Conservation (phyloP, 2,888 invertebrate species). For the Idaea straminata region DNA sequence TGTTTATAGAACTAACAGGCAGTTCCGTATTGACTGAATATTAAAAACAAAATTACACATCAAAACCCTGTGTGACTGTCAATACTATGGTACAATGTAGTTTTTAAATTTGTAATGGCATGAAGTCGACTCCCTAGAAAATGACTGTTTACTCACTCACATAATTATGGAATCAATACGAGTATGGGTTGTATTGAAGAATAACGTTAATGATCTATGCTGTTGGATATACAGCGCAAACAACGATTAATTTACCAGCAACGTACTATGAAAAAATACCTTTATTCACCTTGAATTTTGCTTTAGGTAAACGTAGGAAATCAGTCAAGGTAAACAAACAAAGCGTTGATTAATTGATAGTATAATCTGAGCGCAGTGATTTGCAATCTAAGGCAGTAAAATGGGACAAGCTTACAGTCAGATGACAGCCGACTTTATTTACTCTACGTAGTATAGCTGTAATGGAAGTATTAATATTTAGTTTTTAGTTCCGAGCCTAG, state of each 20-base stretch:
- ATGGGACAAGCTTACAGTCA: neutral
- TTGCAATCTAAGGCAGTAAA: neutral
- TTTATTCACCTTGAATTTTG: constrained; percentile 28
- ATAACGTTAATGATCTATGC: constrained; percentile 19
- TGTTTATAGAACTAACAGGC: no score
- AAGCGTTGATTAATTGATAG: constrained; percentile 23
- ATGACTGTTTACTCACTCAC: no score
- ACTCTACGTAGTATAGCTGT: no score
- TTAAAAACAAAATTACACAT: no score
- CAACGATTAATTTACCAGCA: constrained; percentile 22
- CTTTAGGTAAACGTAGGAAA: constrained; percentile 15
- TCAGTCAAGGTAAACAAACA: constrained; percentile 12
- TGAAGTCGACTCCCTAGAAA: no score
- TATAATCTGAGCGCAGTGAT: neutral
- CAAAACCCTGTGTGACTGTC: neutral
- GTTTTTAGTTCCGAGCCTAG: no score
- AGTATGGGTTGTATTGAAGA: neutral
- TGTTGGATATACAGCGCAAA: constrained; percentile 18
- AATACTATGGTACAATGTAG: neutral
- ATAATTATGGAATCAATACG: constrained; percentile 14
- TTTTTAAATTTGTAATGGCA: neutral
- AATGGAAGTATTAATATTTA: no score
- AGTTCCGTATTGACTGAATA: no score
- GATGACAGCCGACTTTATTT: no score
- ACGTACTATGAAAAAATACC: constrained; percentile 18